Base-by-base conservation (phyloP, 1,140 invertebrate genomes). In the Himalopsyche phryganea region DNA sequence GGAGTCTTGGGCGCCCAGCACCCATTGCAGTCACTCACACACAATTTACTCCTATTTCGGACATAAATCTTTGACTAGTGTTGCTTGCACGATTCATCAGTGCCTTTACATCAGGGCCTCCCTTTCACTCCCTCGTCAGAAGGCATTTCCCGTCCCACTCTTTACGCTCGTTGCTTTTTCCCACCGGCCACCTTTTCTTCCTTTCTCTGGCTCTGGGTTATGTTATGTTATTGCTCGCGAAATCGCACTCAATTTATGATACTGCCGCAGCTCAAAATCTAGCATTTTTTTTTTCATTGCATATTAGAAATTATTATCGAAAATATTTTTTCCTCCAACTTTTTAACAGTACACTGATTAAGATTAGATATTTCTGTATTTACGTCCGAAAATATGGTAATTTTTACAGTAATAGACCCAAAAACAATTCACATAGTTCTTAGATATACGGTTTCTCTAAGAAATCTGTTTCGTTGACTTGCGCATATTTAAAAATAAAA, bases 11-110 rank as follows among this genome's bases (percentile, higher is more conserved):
- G 53, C 57, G 14, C 50, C 47, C 57, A 55, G 32, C 55, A 55
- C 50, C 57, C 57, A 59, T 63, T 63, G 61, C 61, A 63, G 61
- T 63, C 61, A 63, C 61, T 63, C 61, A 63, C 61, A 63, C 57
- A 63, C 57, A 63, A 63, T 60, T 63, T 63, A 60, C 61, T 63
- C 57, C 57, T 60, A 63, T 63, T 63, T 63, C 61, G 61, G 61
- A 60, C 61, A 63, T 63, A 63, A 63, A 63, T 63, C 61, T 63
- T 63, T 59, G 61, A 59, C 51, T 54, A 54, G 51, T 54, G 51
- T 59, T 59, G 61, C 61, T 57, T 53, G 61, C 53, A 51, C 61
- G 57, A 63, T 63, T 63, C 61, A 63, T 63, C 61, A 63, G 57
- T 52, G 53, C 61, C 51, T 28, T 42, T 41, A 28, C 28, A 17